These are phyloP conservation scores for Tachina lurida DNA, from an alignment of 2,888 invertebrate species.

Conservation along the genomic window DNA sequence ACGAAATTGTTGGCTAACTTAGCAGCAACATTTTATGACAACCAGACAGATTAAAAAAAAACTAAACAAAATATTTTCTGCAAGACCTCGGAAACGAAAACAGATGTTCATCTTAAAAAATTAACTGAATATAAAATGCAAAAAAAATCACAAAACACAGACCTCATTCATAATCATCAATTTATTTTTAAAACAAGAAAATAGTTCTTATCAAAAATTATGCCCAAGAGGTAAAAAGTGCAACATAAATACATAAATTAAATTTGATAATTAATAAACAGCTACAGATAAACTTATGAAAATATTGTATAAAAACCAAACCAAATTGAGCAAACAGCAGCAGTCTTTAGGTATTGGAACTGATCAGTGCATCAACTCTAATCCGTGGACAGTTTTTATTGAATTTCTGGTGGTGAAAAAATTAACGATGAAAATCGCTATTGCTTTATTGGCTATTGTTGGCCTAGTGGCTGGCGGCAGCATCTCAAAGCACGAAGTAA, in stretches of 20 bases:
- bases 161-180: background rate
- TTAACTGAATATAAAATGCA: background rate
- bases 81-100: too few relatives aligned
- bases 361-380: slow-evolving; percentile 64
- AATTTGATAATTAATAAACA: too few relatives aligned
- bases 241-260: background rate
- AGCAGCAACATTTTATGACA: too few relatives aligned
- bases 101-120: too few relatives aligned
- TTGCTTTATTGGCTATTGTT: slow-evolving; percentile 77
- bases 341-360: slow-evolving; percentile 78
- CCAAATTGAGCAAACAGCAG: background rate
- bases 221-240: slow-evolving; percentile 26
- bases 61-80: too few relatives aligned
- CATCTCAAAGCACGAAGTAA: slow-evolving; percentile 53
- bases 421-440: slow-evolving; percentile 77
- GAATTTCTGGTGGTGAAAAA: slow-evolving; percentile 32
- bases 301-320: slow-evolving; percentile 61
- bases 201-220: slow-evolving; percentile 31
- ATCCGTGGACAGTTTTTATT: slow-evolving; percentile 72
- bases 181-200: background rate
- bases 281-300: slow-evolving; percentile 1
- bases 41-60: too few relatives aligned
- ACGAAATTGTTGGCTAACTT: too few relatives aligned
- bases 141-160: background rate
- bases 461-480: slow-evolving; percentile 75